These are phyloP conservation scores for Tribolium freemani DNA, from an alignment of 2,888 invertebrate genomes.

Conservation along the genomic window DNA sequence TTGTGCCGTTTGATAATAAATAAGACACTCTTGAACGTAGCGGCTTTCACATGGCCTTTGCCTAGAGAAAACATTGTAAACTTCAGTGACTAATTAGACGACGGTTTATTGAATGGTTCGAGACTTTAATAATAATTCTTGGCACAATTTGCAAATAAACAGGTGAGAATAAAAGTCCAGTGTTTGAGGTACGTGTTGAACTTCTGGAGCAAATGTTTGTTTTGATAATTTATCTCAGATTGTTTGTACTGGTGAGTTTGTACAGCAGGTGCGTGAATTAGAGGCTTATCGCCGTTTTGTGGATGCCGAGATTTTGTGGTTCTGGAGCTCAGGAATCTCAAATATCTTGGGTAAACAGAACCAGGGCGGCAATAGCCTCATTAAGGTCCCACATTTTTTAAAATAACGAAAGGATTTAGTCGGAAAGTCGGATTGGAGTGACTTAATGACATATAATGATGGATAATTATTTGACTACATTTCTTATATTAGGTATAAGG, in stretches of 20 bases:
- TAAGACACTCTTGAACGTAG: constrained; percentile 4
- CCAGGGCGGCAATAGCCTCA: constrained; percentile 26
- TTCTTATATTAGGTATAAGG: not conserved
- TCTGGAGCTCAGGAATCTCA: constrained; percentile 12
- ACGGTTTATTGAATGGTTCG: constrained; percentile 22
- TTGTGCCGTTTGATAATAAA: constrained; percentile 18
- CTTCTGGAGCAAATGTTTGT: constrained; percentile 35
- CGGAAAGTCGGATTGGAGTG: not conserved
- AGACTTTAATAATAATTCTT: not conserved
- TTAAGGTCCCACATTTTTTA: not conserved
- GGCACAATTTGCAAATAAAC: too few species aligned
- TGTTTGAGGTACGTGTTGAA: constrained; percentile 33
- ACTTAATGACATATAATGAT: not conserved
- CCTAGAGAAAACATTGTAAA: constrained; percentile 33
- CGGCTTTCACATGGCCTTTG: constrained; percentile 21
- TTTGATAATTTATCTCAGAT: constrained; percentile 35
- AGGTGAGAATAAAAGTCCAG: constrained; percentile 6
- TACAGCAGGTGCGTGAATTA: constrained; percentile 25
- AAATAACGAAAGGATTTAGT: not conserved
- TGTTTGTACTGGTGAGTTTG: constrained; percentile 27
- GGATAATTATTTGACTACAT: not conserved
- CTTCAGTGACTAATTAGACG: constrained; percentile 21
- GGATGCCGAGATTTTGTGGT: constrained; percentile 21
- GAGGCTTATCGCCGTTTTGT: constrained; percentile 34
- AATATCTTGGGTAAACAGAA: constrained; percentile 23